Evolutionary conservation across 2,113 vertebrate species (phyloP).

Genomic region (Phyllostomus hastatus): DNA sequence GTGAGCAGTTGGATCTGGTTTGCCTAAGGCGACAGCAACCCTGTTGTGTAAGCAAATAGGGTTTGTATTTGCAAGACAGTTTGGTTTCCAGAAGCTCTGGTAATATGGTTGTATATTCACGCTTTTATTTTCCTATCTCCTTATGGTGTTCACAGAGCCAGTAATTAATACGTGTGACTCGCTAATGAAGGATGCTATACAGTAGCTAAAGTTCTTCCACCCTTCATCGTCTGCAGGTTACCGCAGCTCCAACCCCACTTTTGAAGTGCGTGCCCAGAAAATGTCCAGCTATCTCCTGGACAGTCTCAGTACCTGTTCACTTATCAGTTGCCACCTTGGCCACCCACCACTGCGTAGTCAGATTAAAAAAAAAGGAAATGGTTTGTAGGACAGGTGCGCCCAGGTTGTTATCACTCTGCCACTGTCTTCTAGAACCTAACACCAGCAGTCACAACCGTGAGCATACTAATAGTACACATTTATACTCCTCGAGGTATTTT

Average conservation of each 20-base stretch:
- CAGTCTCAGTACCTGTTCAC: not conserved
- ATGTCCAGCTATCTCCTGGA: not conserved
- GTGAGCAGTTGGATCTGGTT: not conserved
- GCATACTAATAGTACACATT: not conserved
- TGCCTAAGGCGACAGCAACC: not conserved
- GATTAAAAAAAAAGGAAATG: not conserved
- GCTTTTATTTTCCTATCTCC: not conserved
- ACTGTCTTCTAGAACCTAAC: not conserved
- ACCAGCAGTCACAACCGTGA: not conserved
- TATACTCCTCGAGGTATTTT: not conserved
- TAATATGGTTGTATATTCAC: not conserved
- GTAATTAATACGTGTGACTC: not conserved
- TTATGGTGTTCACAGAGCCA: not conserved
- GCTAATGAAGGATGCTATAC: not conserved
- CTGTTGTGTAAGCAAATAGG: not conserved
- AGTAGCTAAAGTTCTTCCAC: not conserved
- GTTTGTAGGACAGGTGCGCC: not conserved
- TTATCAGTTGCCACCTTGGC: not conserved
- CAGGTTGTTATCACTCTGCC: not conserved
- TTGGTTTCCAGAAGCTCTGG: constrained; percentile 1
- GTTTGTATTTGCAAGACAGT: not conserved
- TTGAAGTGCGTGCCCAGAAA: not conserved
- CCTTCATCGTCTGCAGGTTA: not conserved
- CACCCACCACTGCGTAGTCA: not conserved
- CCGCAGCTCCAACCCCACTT: not conserved